phyloP scores from a whole-genome alignment of 92 coral and sea anemone genomes.

The Bergia sp. region DNA sequence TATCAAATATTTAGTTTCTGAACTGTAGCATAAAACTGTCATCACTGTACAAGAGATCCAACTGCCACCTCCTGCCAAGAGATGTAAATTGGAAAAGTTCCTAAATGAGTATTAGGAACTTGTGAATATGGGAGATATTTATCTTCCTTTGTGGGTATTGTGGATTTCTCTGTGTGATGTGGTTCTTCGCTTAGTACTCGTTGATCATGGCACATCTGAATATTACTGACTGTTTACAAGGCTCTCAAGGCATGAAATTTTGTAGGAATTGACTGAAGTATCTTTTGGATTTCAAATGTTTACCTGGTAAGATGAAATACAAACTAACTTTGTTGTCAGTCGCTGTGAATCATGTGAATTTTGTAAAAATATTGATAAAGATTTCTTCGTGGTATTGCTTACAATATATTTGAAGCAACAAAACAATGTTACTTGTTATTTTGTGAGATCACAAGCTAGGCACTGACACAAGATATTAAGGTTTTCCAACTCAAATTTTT shows the following conservation, averaged over 20 bases:
- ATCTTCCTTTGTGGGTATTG: constrained; percentile 43
- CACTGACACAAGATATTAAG: not conserved
- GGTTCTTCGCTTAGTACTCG: not conserved
- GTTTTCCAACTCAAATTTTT: not conserved
- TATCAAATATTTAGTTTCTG: not conserved
- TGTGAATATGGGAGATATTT: constrained; percentile 24
- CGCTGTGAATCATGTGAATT: not conserved
- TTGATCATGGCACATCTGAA: constrained; percentile 25
- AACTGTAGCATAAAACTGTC: not conserved
- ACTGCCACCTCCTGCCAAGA: constrained; percentile 16
- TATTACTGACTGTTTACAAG: constrained; percentile 1
- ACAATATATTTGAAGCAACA: not conserved
- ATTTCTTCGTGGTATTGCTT: not conserved
- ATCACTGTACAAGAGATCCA: not conserved
- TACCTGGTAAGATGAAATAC: constrained; percentile 18
- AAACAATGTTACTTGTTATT: not conserved
- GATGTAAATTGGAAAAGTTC: constrained; percentile 24
- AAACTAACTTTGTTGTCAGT: not conserved
- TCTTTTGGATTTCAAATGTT: not conserved
- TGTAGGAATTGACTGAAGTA: not conserved
- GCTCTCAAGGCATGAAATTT: not conserved
- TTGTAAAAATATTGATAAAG: no score
- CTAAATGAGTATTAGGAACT: constrained; percentile 36
- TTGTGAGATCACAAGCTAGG: not conserved
- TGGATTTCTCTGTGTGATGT: constrained; percentile 45